These are phyloP conservation scores for Alectoris magna DNA, from an alignment of 2,797 vertebrate species.

Conservation along the genomic window DNA sequence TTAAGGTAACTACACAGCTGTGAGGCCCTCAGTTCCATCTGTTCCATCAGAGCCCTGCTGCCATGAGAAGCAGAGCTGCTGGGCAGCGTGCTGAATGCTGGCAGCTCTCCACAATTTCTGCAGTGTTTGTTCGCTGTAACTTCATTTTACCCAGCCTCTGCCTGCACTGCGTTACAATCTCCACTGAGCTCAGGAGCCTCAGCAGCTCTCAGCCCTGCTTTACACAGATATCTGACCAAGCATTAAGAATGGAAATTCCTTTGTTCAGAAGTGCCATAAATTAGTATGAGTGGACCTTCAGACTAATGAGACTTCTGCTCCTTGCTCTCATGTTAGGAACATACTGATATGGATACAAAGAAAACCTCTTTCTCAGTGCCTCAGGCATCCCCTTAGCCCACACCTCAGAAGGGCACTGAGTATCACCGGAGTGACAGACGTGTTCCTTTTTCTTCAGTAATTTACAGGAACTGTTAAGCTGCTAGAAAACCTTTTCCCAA, in stretches of 20 bases:
- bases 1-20: constrained; percentile 19
- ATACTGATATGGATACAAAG: background rate
- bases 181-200: accelerated
- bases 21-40: background rate
- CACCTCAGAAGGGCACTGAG: background rate
- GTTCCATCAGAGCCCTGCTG: background rate
- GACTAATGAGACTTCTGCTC: background rate
- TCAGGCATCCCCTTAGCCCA: background rate
- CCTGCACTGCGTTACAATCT: background rate
- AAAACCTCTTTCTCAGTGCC: background rate
- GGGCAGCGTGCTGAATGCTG: background rate
- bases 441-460: background rate
- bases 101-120: background rate
- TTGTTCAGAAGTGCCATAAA: background rate
- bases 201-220: background rate
- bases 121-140: background rate
- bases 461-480: background rate
- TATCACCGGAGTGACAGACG: background rate
- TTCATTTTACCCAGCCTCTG: background rate
- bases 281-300: background rate
- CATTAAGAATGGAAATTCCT: background rate
- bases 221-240: background rate
- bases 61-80: background rate
- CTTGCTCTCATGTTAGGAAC: background rate
- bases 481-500: background rate